Evolutionary conservation across 2,888 invertebrate species (phyloP).

Genomic region (Trachelus stipa): DNA sequence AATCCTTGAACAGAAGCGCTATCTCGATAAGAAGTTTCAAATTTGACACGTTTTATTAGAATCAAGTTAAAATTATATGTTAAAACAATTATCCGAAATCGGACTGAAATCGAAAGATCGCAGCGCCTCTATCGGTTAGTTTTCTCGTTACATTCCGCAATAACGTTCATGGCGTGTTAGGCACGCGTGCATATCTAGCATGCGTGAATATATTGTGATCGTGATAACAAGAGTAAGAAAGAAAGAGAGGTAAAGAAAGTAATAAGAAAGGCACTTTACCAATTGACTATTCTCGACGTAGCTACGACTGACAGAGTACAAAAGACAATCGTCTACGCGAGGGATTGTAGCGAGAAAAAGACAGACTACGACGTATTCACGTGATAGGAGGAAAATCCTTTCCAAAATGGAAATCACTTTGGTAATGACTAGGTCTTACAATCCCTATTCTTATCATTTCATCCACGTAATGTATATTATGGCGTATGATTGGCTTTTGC

Average conservation of each 20-base stretch:
- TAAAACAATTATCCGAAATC: background rate
- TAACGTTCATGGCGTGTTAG: background rate
- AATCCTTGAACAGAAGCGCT: background rate
- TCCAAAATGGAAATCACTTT: constrained; percentile 56
- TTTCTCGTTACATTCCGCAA: background rate
- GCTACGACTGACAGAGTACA: background rate
- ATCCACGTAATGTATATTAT: constrained; percentile 33
- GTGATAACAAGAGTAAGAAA: constrained; percentile 22
- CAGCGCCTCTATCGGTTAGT: background rate
- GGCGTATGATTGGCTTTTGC: constrained; percentile 35
- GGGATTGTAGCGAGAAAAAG: constrained; percentile 10
- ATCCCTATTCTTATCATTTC: constrained; percentile 42
- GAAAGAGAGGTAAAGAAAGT: constrained; percentile 11
- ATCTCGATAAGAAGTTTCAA: background rate
- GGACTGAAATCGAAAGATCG: background rate
- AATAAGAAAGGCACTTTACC: background rate
- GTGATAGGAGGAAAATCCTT: constrained; percentile 16
- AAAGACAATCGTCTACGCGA: background rate
- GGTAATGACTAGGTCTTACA: constrained; percentile 66
- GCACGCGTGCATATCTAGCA: background rate
- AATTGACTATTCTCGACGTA: background rate
- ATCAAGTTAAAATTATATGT: background rate
- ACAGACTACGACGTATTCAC: constrained; percentile 1
- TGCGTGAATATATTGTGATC: background rate
- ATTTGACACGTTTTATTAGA: background rate